Base-by-base conservation (phyloP, 2,888 invertebrate genomes). In the Tenthredo livida region DNA sequence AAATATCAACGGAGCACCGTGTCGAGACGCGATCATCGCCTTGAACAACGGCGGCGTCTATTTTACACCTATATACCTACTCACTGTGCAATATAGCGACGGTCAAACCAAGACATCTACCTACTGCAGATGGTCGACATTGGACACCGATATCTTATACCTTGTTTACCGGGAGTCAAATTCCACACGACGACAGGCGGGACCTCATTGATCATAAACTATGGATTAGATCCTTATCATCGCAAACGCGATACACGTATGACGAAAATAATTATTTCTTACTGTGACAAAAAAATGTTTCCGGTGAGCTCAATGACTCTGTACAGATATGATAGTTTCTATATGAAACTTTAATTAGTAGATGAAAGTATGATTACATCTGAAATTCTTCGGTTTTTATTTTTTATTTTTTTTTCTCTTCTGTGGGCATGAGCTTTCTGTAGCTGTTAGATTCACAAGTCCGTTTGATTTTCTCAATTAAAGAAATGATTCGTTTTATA, bases 121-220 rank as follows among this genome's bases (percentile, higher is more conserved):
- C 33, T 50, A 33, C 29, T 77, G 54, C 77, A 77, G 77, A 77
- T 77, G 77, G 77, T 77, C 54, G 77, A 77, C 50, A 77, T 4
- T 33, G 54, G 54, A 77, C 77, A 77, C 77, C 33, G 77, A 77
- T 54, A 77, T 77, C 54, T 54, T 47, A 77, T 29, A 77, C 77
- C 77, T 37, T 77, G 77, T 77, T 77, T 77, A 77, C 54, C 54
- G 6, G n/a, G 77, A 77, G 77, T 77, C 77, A 29, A 33, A 54
- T 77, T 77, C n/a, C 77, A 25, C 43, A n/a, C 47, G 43, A 47
- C 17, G 25, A 75, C 75, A 40, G 2, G 5, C 40, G 21, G 43
- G 25, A 47, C 25, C 21, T 25, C 75, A 12, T 43, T 43, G 12
- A 75, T 29, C 29, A 21, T 47, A 25, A 75, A 47, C 73, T 21